These are phyloP conservation scores for Speoplatyrhinus poulsoni DNA, from an alignment of 2,113 vertebrate genomes.

Conservation along the genomic window DNA sequence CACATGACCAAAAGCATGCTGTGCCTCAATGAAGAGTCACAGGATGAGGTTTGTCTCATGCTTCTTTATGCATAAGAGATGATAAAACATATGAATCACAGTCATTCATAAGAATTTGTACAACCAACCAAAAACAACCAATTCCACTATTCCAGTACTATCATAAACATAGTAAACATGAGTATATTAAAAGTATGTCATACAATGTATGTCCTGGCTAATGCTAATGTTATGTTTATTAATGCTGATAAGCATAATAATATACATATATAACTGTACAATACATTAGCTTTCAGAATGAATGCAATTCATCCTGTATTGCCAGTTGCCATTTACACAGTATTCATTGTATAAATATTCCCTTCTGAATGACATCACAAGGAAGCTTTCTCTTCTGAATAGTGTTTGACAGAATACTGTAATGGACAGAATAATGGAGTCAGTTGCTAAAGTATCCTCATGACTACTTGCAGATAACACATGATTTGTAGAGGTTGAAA, in stretches of 20 bases:
- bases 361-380: background rate
- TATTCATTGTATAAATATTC: too few relatives aligned
- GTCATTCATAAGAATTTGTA: background rate
- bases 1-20: conserved; percentile 78
- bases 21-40: conserved; percentile 76
- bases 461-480: background rate
- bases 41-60: conserved; percentile 72
- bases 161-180: too few relatives aligned
- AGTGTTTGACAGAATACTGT: background rate
- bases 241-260: too few relatives aligned
- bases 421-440: background rate
- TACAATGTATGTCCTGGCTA: too few relatives aligned
- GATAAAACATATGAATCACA: background rate
- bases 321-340: background rate
- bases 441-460: background rate
- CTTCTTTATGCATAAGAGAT: background rate
- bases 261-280: too few relatives aligned
- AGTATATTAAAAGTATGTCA: too few relatives aligned
- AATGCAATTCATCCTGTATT: background rate
- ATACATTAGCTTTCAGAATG: too few relatives aligned
- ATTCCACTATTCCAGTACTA: too few relatives aligned
- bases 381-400: background rate
- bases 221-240: too few relatives aligned
- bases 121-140: too few relatives aligned
- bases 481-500: background rate